Conservation (phyloP, 2,797 vertebrate genomes). For the Crax fasciolata region DNA sequence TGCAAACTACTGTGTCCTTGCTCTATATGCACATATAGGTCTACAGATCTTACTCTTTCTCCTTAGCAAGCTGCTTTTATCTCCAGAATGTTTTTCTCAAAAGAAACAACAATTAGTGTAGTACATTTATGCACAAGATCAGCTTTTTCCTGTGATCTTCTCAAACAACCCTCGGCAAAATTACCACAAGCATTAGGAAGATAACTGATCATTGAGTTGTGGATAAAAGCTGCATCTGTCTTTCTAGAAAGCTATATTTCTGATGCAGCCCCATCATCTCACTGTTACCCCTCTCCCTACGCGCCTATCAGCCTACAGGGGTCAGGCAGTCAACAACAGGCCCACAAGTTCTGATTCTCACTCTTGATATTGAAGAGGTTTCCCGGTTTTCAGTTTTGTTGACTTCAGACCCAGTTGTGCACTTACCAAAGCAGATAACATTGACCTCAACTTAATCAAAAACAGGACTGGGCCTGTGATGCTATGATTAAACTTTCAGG, state of each 20-base stretch:
- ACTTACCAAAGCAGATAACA: neutral
- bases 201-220: neutral
- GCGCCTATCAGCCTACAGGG: neutral
- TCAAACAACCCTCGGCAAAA: neutral
- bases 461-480: neutral
- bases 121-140: neutral
- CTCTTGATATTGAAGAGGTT: neutral
- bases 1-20: neutral
- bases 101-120: neutral
- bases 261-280: neutral
- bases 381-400: neutral
- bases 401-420: neutral
- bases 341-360: neutral
- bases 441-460: neutral
- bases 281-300: neutral
- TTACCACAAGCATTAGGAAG: neutral
- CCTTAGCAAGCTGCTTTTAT: neutral
- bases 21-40: neutral
- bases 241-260: neutral
- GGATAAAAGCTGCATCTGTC: neutral
- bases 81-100: neutral
- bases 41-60: neutral
- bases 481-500: slow-evolving; percentile 18
- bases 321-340: neutral
- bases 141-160: neutral